Percentiles rank a stretch among this genome's conserved stretches.
phyloP scores from a whole-genome alignment of 2,797 vertebrate species.

The Chelonia mydas region DNA sequence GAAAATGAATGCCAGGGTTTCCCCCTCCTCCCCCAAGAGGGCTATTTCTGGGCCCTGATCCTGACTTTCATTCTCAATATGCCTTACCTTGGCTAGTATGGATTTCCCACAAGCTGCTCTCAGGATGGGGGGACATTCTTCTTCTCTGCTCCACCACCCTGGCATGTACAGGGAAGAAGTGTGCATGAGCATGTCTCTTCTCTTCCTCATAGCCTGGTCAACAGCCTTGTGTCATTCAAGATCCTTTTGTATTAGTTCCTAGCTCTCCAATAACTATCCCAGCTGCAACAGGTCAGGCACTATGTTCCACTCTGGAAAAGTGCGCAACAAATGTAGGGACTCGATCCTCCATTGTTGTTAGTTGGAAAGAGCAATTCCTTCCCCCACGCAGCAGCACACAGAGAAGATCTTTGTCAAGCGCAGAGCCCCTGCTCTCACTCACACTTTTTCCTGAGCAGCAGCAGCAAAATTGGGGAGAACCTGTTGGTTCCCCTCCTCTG shows the following conservation, averaged over 20 bases:
- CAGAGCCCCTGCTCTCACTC: accelerated
- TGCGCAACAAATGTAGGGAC: neutral
- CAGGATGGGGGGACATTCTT: too few species aligned
- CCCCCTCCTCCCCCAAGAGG: neutral
- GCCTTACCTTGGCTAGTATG: neutral
- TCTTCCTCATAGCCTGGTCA: neutral
- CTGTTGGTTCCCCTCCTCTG: too few species aligned
- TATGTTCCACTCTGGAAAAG: neutral
- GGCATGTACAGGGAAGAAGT: too few species aligned
- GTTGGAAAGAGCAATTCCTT: neutral
- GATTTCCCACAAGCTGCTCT: neutral
- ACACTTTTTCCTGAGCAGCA: too few species aligned
- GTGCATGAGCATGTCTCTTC: too few species aligned
- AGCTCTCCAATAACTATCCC: neutral
- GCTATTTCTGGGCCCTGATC: too few species aligned
- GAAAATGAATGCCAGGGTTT: neutral
- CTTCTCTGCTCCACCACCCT: too few species aligned
- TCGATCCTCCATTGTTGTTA: neutral
- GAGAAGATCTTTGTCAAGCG: neutral
- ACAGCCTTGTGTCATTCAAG: neutral
- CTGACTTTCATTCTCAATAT: neutral
- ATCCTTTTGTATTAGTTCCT: neutral
- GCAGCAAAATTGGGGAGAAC: too few species aligned
- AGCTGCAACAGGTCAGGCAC: neutral
- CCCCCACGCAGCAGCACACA: too few species aligned